Conservation (phyloP, 2,888 invertebrate species). For the Sesia apiformis region DNA sequence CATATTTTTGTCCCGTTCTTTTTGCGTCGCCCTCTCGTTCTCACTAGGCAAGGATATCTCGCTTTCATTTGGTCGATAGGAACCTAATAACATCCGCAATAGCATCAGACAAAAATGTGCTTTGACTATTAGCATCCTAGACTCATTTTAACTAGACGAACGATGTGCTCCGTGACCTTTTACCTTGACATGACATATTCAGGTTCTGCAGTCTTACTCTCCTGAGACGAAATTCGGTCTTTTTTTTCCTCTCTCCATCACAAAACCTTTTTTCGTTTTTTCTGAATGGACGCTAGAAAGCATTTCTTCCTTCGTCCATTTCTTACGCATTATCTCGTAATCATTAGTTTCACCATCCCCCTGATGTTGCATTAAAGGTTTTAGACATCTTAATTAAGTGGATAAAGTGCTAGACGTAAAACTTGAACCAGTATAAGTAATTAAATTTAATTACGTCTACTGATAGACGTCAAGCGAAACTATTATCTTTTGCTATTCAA, state of each 20-base stretch:
- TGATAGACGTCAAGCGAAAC: not conserved
- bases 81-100: constrained; percentile 24
- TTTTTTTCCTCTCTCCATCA: constrained; percentile 65
- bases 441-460: not conserved
- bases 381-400: constrained; percentile 50
- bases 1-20: constrained; percentile 61
- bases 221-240: constrained; percentile 69
- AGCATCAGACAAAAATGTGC: not conserved
- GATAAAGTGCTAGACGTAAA: constrained; percentile 21
- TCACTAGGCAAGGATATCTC: constrained; percentile 64
- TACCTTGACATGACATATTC: constrained; percentile 21
- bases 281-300: constrained; percentile 61
- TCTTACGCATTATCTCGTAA: constrained; percentile 69
- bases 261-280: constrained; percentile 66
- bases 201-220: constrained; percentile 71
- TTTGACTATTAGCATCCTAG: not conserved
- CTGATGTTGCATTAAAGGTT: constrained; percentile 47
- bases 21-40: constrained; percentile 42
- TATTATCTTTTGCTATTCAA: too few species aligned
- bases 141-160: constrained; percentile 5
- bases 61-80: constrained; percentile 40
- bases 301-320: constrained; percentile 58
- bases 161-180: constrained; percentile 24
- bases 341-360: constrained; percentile 62
- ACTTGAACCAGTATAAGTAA: not conserved